Base-by-base conservation (phyloP, 53 echinoderm and acorn worm species). In the Zoroaster sp. region DNA sequence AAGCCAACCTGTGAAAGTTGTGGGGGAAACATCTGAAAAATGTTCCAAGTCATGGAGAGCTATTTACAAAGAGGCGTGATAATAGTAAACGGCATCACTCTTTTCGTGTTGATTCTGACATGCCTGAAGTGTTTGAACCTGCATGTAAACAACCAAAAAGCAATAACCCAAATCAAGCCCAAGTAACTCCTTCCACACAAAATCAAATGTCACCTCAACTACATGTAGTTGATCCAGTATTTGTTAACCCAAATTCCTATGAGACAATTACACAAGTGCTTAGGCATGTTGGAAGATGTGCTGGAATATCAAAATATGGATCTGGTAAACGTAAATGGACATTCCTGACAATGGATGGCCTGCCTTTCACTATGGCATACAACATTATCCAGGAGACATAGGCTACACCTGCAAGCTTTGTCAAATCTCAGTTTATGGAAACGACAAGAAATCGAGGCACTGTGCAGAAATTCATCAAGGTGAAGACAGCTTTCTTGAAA, bases 201-300 rank as follows among this genome's bases (percentile, higher is more conserved):
- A 35, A 35, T 3, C 2, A 30, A 41, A 76, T 18, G 2, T 25
- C 83, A 42, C 75, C 75, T 43, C 10, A 74, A 28, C 75, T 74
- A 4, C 75, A 74, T 74, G 45, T 74, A 37, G 75, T 74, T 25
- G 93, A 93, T 33, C 93, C 93, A 90, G 69, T 93, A 9, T 93
- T 89, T 77, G 78, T 89, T 0, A 92, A 92, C 42, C 89, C 93
- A 25, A 93, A 93, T 33, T 93, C 93, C 15, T 89, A 76, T 75
- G 80, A 54, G 4, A 90, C 35, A 18, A 44, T 86, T 5, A 86
- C 76, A 15, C 37, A 86, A 72, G 93, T 92, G 51, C 72, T 92
- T 1, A 49, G 70, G 40, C 45, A 44, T 15, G 82, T 93, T 20
- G 93, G 93, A n/a, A 87, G 74, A 30, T 83, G 90, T 38, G 66